Conservation (phyloP, 1,140 invertebrate species). For the Charaxes varanes region DNA sequence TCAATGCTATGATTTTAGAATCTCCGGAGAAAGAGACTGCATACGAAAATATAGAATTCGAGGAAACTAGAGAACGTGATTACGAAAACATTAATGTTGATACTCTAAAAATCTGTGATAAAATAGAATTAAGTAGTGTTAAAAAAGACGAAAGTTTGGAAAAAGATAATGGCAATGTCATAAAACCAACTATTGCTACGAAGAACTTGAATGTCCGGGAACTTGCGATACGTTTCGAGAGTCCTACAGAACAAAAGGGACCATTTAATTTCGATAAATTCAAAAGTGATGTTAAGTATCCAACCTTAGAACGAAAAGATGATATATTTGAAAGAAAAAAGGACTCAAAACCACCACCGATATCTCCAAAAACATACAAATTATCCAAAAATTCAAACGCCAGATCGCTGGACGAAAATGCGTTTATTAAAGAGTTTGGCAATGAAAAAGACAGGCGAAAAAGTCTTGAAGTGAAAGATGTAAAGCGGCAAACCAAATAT, state of each 20-base stretch:
- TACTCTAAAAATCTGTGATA: slow-evolving; percentile 56
- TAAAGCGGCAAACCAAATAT: slow-evolving; percentile 68
- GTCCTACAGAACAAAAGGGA: slow-evolving; percentile 69
- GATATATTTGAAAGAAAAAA: slow-evolving; percentile 34
- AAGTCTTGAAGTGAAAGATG: slow-evolving; percentile 70
- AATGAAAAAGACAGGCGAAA: slow-evolving; percentile 60
- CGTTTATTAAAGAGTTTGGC: slow-evolving; percentile 79
- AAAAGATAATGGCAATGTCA: slow-evolving; percentile 52
- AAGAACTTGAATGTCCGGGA: slow-evolving; percentile 73
- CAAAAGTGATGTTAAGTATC: slow-evolving; percentile 53
- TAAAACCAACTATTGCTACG: slow-evolving; percentile 31
- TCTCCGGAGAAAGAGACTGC: slow-evolving; percentile 46
- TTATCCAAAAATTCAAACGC: slow-evolving; percentile 79
- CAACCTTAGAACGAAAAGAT: slow-evolving; percentile 40
- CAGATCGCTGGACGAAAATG: slow-evolving; percentile 82
- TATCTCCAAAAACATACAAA: slow-evolving; percentile 52
- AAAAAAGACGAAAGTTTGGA: slow-evolving; percentile 25
- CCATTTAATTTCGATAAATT: slow-evolving; percentile 65
- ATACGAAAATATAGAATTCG: slow-evolving; percentile 56
- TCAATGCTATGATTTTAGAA: slow-evolving; percentile 79
- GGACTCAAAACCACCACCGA: slow-evolving; percentile 30
- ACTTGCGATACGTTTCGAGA: slow-evolving; percentile 76
- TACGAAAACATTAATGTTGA: slow-evolving; percentile 74
- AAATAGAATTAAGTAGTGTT: slow-evolving; percentile 34
- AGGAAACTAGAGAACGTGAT: slow-evolving; percentile 49